phyloP scores from a whole-genome alignment of 2,888 invertebrate genomes.

The Agriopis leucophaearia region DNA sequence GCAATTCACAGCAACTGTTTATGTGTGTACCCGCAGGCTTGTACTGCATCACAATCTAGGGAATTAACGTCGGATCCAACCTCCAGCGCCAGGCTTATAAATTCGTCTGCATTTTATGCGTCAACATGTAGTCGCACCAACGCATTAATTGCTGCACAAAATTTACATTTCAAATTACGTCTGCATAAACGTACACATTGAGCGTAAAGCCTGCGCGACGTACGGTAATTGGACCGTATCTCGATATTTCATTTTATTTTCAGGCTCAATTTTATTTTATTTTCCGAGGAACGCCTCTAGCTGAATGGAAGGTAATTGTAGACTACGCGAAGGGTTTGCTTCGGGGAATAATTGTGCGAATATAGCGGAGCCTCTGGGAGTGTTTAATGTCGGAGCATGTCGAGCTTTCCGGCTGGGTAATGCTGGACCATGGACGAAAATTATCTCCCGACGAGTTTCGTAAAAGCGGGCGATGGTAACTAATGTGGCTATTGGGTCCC shows the following conservation, averaged over 20 bases:
- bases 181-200: conserved; percentile 51
- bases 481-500: conserved; percentile 81
- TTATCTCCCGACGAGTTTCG: conserved; percentile 82
- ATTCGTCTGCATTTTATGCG: conserved; percentile 60
- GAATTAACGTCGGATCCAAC: conserved; percentile 49
- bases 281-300: conserved; percentile 74
- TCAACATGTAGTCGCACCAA: conserved; percentile 51
- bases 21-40: conserved; percentile 39
- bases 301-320: conserved; percentile 84
- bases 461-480: conserved; percentile 78
- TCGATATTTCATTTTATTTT: conserved; percentile 82
- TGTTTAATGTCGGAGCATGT: conserved; percentile 82
- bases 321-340: conserved; percentile 81
- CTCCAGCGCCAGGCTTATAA: conserved; percentile 53
- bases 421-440: conserved; percentile 81
- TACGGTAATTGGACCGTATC: conserved; percentile 73
- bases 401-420: conserved; percentile 66
- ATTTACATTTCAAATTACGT: conserved; percentile 62
- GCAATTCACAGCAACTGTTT: conserved; percentile 56
- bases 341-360: conserved; percentile 84
- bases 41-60: conserved; percentile 38
- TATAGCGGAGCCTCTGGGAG: conserved; percentile 79
- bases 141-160: conserved; percentile 63
- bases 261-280: conserved; percentile 79
- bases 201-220: conserved; percentile 57